Evolutionary conservation across 2,113 vertebrate species (phyloP).

Genomic region (Puntigrus tetrazona): DNA sequence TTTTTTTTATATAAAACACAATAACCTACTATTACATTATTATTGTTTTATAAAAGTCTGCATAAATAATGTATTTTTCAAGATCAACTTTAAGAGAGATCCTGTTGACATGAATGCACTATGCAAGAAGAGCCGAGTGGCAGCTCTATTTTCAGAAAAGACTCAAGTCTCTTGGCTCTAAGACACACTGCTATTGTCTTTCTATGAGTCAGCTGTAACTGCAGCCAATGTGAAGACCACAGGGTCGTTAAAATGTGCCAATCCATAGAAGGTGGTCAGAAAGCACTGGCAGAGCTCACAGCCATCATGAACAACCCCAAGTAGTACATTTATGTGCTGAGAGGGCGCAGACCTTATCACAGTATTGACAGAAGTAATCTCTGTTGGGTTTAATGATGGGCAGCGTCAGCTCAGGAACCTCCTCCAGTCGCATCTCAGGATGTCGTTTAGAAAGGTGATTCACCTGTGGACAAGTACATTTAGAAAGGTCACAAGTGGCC

Average conservation of each 20-base stretch:
- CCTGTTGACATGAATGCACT: neutral
- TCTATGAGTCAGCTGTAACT: neutral
- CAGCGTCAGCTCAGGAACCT: slow-evolving; percentile 94
- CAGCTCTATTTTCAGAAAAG: neutral
- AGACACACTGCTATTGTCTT: neutral
- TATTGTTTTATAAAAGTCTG: neutral
- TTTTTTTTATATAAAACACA: no score
- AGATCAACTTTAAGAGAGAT: neutral
- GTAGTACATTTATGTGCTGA: neutral
- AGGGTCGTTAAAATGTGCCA: neutral
- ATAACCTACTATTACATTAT: neutral
- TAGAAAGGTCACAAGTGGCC: neutral
- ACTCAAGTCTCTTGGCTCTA: neutral
- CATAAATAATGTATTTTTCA: neutral
- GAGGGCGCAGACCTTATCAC: slow-evolving; percentile 85
- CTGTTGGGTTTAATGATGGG: slow-evolving; percentile 99
- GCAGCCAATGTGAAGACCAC: neutral
- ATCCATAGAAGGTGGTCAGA: neutral
- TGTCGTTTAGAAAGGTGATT: slow-evolving; percentile 98
- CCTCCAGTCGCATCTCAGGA: slow-evolving; percentile 97
- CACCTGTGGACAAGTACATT: slow-evolving; percentile 76
- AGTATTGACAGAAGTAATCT: slow-evolving; percentile 98
- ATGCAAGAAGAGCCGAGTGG: neutral
- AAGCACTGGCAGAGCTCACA: neutral
- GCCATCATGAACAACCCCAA: neutral